Conservation (phyloP, 2,113 vertebrate genomes). For the Bombycilla garrulus region DNA sequence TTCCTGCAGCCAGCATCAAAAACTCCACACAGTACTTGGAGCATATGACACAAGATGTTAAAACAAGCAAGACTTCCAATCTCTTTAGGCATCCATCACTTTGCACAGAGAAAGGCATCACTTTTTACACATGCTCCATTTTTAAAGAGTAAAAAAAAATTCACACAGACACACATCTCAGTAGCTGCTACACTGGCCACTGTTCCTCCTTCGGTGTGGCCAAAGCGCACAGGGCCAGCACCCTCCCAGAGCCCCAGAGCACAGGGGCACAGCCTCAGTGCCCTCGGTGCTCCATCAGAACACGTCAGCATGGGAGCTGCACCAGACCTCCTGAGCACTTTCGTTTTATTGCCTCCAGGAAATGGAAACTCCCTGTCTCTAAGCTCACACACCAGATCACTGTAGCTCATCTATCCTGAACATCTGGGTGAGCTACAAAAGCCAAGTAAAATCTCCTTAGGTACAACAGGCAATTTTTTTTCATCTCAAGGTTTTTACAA, state of each 20-base stretch:
- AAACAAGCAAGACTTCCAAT: not conserved
- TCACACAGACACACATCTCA: no score
- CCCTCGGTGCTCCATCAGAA: not conserved
- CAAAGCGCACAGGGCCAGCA: not conserved
- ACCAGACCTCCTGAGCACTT: not conserved
- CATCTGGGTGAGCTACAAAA: not conserved
- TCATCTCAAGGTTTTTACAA: not conserved
- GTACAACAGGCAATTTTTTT: not conserved
- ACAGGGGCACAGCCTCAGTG: not conserved
- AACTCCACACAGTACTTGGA: not conserved
- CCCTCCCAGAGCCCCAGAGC: accelerated
- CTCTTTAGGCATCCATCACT: not conserved
- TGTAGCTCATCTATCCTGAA: not conserved
- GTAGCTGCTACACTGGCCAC: not conserved
- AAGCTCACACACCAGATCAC: not conserved
- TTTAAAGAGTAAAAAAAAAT: not conserved
- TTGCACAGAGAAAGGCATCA: not conserved
- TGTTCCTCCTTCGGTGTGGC: accelerated
- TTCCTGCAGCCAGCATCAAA: not conserved
- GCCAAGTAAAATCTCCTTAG: not conserved
- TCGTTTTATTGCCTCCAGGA: not conserved
- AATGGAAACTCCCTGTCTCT: not conserved
- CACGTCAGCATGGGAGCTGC: not conserved
- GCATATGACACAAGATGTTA: not conserved
- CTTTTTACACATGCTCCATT: not conserved